These are phyloP conservation scores for Sycobia sp. DNA, from an alignment of 1,140 invertebrate genomes.

Conservation along the genomic window DNA sequence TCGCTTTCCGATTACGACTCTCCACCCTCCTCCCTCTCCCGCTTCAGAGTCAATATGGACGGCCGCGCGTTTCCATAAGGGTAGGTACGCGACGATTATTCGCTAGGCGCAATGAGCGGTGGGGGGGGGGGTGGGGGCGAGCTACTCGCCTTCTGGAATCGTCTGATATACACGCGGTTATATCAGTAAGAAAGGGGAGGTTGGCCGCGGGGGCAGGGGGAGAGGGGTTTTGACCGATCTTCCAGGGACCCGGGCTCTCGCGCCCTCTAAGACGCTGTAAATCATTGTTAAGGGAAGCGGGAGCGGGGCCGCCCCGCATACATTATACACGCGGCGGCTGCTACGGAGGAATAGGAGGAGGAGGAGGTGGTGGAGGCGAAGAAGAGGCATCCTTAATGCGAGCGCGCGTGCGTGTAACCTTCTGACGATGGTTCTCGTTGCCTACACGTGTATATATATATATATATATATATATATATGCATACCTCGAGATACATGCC, in stretches of 20 bases:
- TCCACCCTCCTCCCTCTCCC: no score
- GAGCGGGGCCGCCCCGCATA: slow-evolving; percentile 44
- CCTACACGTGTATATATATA: no score
- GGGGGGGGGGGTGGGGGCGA: no score
- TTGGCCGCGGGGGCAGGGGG: slow-evolving; percentile 23
- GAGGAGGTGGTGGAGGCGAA: no score
- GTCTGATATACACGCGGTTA: slow-evolving; percentile 34
- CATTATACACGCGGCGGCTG: no score
- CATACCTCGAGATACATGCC: slow-evolving; percentile 48
- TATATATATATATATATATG: no score
- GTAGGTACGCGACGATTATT: slow-evolving; percentile 33
- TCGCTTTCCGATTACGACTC: slow-evolving; percentile 8
- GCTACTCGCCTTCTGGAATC: slow-evolving; percentile 29
- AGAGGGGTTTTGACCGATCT: slow-evolving; percentile 43
- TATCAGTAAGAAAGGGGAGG: no score
- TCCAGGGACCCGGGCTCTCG: slow-evolving; percentile 42
- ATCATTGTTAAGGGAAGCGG: slow-evolving; percentile 55
- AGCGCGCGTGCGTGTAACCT: slow-evolving; percentile 59
- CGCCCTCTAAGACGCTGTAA: slow-evolving; percentile 56
- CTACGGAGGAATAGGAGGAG: no score
- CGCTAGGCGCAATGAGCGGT: slow-evolving; percentile 31
- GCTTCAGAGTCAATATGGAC: slow-evolving; percentile 29
- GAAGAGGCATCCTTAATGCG: slow-evolving; percentile 48
- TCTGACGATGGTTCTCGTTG: slow-evolving; percentile 44
- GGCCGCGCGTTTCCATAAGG: slow-evolving; percentile 20